A percentile compares a stretch with the other conserved stretches of the same genome.
Conservation (phyloP, 2,888 invertebrate species). For the Schizaphis graminum region DNA sequence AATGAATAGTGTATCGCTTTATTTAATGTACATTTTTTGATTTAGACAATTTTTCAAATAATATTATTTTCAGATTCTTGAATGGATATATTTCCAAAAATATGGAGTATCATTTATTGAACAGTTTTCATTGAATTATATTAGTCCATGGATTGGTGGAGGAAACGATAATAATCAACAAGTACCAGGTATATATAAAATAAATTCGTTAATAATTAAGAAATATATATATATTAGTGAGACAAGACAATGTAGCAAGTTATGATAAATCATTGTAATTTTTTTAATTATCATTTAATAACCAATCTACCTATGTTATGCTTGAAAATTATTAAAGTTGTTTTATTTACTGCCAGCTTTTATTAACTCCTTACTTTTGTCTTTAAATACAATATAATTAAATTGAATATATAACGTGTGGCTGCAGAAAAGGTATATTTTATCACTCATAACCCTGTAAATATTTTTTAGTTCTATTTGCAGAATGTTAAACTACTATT, state of each 20-base stretch:
- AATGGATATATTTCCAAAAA: slow-evolving; percentile 99
- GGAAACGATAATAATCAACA: slow-evolving; percentile 74
- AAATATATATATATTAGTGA: not conserved
- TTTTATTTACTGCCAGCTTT: not conserved
- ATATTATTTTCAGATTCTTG: slow-evolving; percentile 78
- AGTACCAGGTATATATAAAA: slow-evolving; percentile 71
- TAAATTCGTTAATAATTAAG: not conserved
- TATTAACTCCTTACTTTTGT: no score
- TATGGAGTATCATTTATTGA: slow-evolving; percentile 98
- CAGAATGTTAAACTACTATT: no score
- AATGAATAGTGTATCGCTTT: not conserved
- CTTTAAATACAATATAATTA: no score
- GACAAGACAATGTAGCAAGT: not conserved
- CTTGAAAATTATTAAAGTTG: not conserved
- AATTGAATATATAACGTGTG: no score
- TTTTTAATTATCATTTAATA: no score
- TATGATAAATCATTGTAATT: no score
- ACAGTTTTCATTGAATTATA: slow-evolving; percentile 93
- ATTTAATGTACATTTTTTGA: not conserved
- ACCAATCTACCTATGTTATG: no score
- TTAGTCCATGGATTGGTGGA: slow-evolving; percentile 93
- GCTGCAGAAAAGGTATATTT: no score
- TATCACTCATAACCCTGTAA: no score
- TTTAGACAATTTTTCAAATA: not conserved
- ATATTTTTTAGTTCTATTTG: no score